A percentile compares a stretch with the other conserved stretches of the same genome.
Conservation (phyloP, 2,797 vertebrate species). For the Bradypodion ventrale region DNA sequence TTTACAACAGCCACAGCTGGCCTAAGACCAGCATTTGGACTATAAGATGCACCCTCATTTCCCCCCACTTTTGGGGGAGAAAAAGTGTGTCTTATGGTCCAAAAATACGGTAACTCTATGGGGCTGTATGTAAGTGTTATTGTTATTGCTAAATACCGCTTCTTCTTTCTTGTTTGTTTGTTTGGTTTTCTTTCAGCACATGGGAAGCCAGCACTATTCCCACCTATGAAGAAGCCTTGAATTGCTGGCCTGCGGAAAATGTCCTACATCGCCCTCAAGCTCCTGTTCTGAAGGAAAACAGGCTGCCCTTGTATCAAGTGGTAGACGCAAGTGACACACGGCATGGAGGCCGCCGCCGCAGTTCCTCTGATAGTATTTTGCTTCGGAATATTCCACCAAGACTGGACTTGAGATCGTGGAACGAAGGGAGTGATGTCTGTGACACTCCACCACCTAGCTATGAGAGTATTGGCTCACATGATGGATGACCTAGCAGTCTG, state of each 20-base stretch:
- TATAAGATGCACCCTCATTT: too few relatives aligned
- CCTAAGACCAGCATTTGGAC: too few relatives aligned
- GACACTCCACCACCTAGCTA: constrained; percentile 71
- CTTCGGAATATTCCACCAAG: constrained; percentile 52
- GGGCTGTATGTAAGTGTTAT: neutral
- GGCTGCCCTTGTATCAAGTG: constrained; percentile 78
- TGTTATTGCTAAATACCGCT: neutral
- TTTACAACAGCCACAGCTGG: too few relatives aligned
- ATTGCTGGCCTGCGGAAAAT: constrained; percentile 67
- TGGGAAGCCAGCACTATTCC: constrained; percentile 79
- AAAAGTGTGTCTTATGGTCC: too few relatives aligned
- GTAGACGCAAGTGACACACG: constrained; percentile 83
- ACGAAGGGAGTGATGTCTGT: constrained; percentile 4
- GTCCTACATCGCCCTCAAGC: constrained; percentile 56
- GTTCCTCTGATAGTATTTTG: constrained; percentile 55
- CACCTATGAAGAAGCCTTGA: constrained; percentile 70
- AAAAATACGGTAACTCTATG: too few relatives aligned
- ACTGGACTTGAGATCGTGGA: constrained; percentile 17
- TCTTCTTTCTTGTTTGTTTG: neutral
- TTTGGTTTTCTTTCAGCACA: constrained; percentile 62
- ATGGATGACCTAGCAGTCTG: neutral
- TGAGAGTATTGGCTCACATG: constrained; percentile 47
- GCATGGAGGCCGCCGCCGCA: constrained; percentile 52
- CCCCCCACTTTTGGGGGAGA: too few relatives aligned
- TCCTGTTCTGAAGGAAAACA: constrained; percentile 72